Conservation (phyloP, 2,113 vertebrate genomes). For the Burhinus bistriatus region DNA sequence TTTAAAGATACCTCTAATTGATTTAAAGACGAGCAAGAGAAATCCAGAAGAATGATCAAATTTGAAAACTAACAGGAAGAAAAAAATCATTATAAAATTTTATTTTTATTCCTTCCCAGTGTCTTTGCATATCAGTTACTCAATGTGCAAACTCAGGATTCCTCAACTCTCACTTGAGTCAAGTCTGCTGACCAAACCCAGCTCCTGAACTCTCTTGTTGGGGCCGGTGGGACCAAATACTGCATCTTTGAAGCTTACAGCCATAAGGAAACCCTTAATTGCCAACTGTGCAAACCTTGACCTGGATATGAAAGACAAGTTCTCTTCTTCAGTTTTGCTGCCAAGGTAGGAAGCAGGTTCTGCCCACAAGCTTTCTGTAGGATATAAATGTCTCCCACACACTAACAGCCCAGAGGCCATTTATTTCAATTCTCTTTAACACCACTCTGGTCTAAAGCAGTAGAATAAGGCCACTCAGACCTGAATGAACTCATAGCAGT, state of each 20-base stretch:
- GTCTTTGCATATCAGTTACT: not conserved
- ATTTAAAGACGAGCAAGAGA: not conserved
- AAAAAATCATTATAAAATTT: not conserved
- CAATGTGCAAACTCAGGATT: not conserved
- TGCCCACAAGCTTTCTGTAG: not conserved
- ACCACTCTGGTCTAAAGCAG: not conserved
- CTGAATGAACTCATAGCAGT: not conserved
- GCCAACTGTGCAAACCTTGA: not conserved
- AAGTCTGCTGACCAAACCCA: not conserved
- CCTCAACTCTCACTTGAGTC: not conserved
- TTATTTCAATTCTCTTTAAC: not conserved
- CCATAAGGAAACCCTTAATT: not conserved
- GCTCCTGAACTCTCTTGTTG: not conserved
- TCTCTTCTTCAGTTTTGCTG: not conserved
- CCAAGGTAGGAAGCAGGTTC: not conserved
- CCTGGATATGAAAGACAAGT: not conserved
- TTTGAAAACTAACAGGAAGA: not conserved
- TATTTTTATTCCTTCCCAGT: not conserved
- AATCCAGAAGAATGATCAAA: not conserved
- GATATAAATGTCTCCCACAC: not conserved
- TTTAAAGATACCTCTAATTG: not conserved
- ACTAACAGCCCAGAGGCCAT: not conserved
- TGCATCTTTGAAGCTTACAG: not conserved
- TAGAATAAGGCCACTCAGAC: not conserved
- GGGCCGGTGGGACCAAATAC: not conserved